Evolutionary conservation across 23 tunicate genomes (phyloP).

Genomic region (Halocynthia roretzi): DNA sequence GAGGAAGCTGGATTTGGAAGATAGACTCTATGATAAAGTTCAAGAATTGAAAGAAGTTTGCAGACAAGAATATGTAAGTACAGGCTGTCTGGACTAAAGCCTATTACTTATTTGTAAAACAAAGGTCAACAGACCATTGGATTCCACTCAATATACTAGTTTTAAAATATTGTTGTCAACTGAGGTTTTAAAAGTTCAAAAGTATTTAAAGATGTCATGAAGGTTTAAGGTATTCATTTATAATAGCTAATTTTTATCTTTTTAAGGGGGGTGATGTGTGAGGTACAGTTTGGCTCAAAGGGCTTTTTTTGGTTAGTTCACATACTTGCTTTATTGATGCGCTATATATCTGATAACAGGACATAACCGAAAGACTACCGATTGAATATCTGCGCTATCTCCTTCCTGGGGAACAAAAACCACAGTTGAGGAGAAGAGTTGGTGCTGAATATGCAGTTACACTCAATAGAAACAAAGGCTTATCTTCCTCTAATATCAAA

Average conservation of each 20-base stretch:
- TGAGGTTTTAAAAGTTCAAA: too few species aligned
- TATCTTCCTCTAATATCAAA: slow-evolving; percentile 37
- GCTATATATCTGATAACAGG: slow-evolving; percentile 19
- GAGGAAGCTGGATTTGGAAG: slow-evolving; percentile 65
- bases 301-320: too few species aligned
- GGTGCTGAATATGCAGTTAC: slow-evolving; percentile 64
- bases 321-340: too few species aligned
- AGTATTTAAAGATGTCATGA: too few species aligned
- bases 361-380: slow-evolving; percentile 63
- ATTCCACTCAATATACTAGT: too few species aligned
- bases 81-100: neutral
- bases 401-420: slow-evolving; percentile 40
- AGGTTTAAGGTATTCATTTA: too few species aligned
- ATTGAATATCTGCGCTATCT: slow-evolving; percentile 66
- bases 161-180: too few species aligned
- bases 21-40: slow-evolving; percentile 75
- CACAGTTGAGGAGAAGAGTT: slow-evolving; percentile 46
- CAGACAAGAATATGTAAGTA: slow-evolving; percentile 64
- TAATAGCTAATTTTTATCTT: too few species aligned
- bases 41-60: slow-evolving; percentile 68
- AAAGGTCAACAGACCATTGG: too few species aligned
- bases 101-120: too few species aligned
- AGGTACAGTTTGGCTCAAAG: too few species aligned
- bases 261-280: too few species aligned
- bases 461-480: slow-evolving; percentile 21